Conservation (phyloP, 2,113 vertebrate species). For the Mormyrus iriodes region DNA sequence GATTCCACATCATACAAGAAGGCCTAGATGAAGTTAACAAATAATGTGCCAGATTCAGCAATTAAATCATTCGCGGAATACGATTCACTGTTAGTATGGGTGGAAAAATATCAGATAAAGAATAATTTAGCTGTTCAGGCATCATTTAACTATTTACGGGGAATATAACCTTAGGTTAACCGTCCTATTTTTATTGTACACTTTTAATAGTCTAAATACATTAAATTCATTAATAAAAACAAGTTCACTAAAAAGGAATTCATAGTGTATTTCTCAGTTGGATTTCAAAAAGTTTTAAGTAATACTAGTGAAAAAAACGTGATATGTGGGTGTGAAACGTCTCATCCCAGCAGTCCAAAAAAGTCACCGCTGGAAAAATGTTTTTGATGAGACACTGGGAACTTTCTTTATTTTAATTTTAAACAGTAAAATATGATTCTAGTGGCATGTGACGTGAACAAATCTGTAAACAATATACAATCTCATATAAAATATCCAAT, state of each 20-base stretch:
- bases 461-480: neutral
- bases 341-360: neutral
- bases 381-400: neutral
- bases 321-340: neutral
- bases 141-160: neutral
- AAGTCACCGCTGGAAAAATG: neutral
- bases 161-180: neutral
- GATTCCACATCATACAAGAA: neutral
- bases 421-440: neutral
- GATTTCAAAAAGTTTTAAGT: neutral
- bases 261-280: neutral
- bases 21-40: neutral
- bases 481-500: neutral
- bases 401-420: neutral
- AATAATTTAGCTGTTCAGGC: neutral
- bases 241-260: neutral
- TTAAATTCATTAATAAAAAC: neutral
- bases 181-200: neutral
- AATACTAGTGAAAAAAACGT: neutral
- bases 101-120: neutral
- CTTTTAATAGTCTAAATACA: neutral
- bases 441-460: neutral
- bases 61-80: neutral
- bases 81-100: neutral
- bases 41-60: neutral